Evolutionary conservation across 2,888 invertebrate species (phyloP).

Genomic region (Selenia dentaria): DNA sequence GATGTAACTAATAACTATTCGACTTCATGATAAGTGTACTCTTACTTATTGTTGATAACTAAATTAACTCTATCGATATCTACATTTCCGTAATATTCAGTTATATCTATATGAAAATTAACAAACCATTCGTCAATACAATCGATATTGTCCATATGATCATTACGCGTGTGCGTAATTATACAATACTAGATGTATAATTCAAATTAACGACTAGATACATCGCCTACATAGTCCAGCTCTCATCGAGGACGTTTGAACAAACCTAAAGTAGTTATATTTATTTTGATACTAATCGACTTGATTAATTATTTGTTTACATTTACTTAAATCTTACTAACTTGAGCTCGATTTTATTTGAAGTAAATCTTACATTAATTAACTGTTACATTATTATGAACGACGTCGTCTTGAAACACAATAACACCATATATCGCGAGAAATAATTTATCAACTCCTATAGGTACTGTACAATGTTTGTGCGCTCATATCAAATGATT

Average conservation of each 20-base stretch:
- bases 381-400: constrained; percentile 51
- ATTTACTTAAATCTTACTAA: constrained; percentile 72
- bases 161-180: constrained; percentile 82
- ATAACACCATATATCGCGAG: constrained; percentile 49
- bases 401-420: constrained; percentile 45
- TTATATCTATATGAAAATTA: constrained; percentile 69
- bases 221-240: constrained; percentile 70
- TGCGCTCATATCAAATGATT: constrained; percentile 79
- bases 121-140: constrained; percentile 71
- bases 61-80: constrained; percentile 67
- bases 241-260: constrained; percentile 75
- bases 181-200: constrained; percentile 79
- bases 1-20: constrained; percentile 64
- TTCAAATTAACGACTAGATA: constrained; percentile 64
- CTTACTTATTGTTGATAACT: constrained; percentile 54
- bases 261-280: constrained; percentile 61
- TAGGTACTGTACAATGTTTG: constrained; percentile 76
- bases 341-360: constrained; percentile 82
- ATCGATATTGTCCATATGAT: constrained; percentile 82
- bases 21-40: constrained; percentile 67
- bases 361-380: constrained; percentile 71
- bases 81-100: constrained; percentile 66
- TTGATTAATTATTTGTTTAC: constrained; percentile 65
- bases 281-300: constrained; percentile 61
- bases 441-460: constrained; percentile 60